Base-by-base conservation (phyloP, 1,140 invertebrate genomes). In the Cydia strobilella region DNA sequence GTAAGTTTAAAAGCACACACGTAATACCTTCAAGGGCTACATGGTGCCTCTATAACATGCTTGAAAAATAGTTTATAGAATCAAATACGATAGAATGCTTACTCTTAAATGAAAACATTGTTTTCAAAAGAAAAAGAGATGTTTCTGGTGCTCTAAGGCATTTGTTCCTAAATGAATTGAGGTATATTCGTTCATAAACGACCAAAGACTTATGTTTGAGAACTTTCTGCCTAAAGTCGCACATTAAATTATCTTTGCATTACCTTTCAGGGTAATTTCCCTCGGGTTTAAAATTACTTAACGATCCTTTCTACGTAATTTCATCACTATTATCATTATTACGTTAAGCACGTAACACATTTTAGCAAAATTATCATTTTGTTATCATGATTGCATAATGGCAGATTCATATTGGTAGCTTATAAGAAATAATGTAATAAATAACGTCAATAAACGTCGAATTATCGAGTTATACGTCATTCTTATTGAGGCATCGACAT, bases 391-490 rank as follows among this genome's bases (percentile, higher is more conserved):
- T 59, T 23, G 54, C 54, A 59, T 59, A 59, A 59, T 59, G 54
- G 20, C 20, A 59, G 54, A 23, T 59, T 59, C 54, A 59, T 59
- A 59, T 12, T 59, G 20, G 25, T 69, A 31, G 65, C 31, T 69
- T 18, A 69, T 35, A 69, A 69, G 65, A 69, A 18, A 31, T 18
- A 69, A 18, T 69, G 65, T 69, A 69, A 69, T 69, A 42, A 69
- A 69, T 69, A 35, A 69, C 31, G 27, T 23, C 35, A 79, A 76
- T 80, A 79, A 80, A 75, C 75, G 54, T 75, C 77, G 80, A 82
- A 79, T 80, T 79, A 82, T 78, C 71, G 65, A 66, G 62, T 74
- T 78, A 79, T 84, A 80, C 78, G 83, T 85, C 84, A 85, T 76
- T 75, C 77, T 79, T 80, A 77, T 79, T 84, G 82, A 80, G 76